Base-by-base conservation (phyloP, 2,797 vertebrate species). In the Semotilus atromaculatus region DNA sequence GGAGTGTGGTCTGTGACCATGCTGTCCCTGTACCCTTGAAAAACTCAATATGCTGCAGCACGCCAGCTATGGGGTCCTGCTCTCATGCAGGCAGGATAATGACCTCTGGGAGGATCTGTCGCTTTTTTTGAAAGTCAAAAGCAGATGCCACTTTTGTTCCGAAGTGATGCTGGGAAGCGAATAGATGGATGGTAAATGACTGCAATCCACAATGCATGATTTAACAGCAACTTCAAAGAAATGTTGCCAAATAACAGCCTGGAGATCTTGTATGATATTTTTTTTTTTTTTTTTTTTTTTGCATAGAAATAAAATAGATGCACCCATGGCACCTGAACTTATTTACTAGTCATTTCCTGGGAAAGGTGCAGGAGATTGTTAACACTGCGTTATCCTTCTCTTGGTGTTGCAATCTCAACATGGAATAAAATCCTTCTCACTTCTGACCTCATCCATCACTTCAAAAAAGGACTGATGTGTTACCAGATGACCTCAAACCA, bases 81-180 rank as follows among this genome's bases (percentile, higher is more conserved):
- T 71, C 36, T 31, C 60, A 70, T 48, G 43, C 78, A 23, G 72
- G n/a, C 60, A 43, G 34, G 51, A 72, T 72, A 81, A 89, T 86
- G 80, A 80, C 86, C 34, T 79, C 36, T 67, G 29, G 51, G 67
- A 84, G 51, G 26, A 60, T 53, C 31, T 5, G 66, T 31, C 8
- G 48, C n/a, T 76, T 74, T 51, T 43, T 67, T 53, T 84, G 66
- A 68, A 84, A 55, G 73, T 78, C 74, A 78, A 70, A 84, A 84
- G 21, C 48, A 77, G 62, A 78, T 55, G 66, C 9, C 34, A 36
- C 48, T 71, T 81, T 36, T 68, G 21, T 66, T 70, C 4, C 0
- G n/a, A 40, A 26, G 62, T 68, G 34, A 38, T 5, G 29, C 58
- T 62, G 58, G 14, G 55, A 48, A 76, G 31, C 1, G 23, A 76